Evolutionary conservation across 2,797 vertebrate genomes (phyloP).

Genomic region (Myiothlypis chrysogaster): DNA sequence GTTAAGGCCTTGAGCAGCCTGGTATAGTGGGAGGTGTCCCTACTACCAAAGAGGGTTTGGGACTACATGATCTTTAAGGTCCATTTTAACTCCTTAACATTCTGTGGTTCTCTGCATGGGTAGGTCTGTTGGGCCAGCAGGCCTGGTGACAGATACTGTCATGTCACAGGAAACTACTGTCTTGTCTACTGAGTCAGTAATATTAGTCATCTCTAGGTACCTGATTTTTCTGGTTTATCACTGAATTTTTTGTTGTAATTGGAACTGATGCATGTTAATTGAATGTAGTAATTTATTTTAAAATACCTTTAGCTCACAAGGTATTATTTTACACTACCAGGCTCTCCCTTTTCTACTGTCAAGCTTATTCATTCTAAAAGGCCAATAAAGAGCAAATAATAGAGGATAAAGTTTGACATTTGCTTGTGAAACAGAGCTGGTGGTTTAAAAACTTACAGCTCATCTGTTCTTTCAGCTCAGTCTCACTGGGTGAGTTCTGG

Average conservation of each 20-base stretch:
- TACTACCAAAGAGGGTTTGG: accelerated
- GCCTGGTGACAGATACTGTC: neutral
- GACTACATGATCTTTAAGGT: neutral
- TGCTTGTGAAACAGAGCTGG: slow-evolving; percentile 13
- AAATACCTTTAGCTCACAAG: neutral
- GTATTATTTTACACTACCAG: neutral
- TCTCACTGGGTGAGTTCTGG: neutral
- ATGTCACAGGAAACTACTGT: neutral
- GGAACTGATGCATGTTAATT: neutral
- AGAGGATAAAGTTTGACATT: slow-evolving; percentile 23
- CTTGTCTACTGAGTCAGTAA: neutral
- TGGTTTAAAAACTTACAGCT: neutral
- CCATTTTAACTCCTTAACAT: neutral
- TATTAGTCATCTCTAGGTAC: neutral
- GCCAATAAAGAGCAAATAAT: slow-evolving; percentile 31
- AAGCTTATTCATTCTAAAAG: slow-evolving; percentile 15
- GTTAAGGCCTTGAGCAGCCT: neutral
- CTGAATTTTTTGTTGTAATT: neutral
- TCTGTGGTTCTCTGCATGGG: neutral
- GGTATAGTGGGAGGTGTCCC: neutral
- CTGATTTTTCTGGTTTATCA: neutral
- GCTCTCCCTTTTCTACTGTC: neutral
- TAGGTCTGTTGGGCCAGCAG: neutral
- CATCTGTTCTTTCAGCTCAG: neutral
- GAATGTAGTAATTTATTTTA: neutral